phyloP scores from a whole-genome alignment of 2,888 invertebrate species.

The Boloria euphrosyne region DNA sequence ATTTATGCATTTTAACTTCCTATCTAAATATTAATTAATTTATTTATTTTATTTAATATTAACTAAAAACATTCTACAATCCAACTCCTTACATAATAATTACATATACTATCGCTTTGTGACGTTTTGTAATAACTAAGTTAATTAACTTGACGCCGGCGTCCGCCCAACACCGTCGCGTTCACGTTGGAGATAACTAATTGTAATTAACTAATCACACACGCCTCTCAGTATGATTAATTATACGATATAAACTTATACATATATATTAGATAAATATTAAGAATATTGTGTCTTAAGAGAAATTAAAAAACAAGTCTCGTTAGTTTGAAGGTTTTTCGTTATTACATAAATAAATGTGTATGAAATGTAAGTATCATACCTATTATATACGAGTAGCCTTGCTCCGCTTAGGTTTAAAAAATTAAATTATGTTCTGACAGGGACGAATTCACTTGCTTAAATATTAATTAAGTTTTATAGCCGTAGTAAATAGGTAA shows the following conservation, averaged over 20 bases:
- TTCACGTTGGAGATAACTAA: constrained; percentile 41
- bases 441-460: too few relatives aligned
- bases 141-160: constrained; percentile 59
- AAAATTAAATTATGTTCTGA: too few relatives aligned
- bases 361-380: not conserved
- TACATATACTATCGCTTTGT: constrained; percentile 31
- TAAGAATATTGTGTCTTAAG: not conserved
- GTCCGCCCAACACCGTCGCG: constrained; percentile 39
- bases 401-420: too few relatives aligned
- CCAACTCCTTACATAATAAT: constrained; percentile 9
- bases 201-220: constrained; percentile 46
- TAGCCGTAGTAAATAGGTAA: too few relatives aligned
- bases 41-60: too few relatives aligned
- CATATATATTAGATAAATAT: constrained; percentile 4
- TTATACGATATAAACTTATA: constrained; percentile 28
- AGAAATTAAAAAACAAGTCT: not conserved
- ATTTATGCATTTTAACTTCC: not conserved
- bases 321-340: not conserved
- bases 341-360: not conserved
- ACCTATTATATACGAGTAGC: too few relatives aligned
- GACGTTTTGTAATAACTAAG: constrained; percentile 57
- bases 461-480: too few relatives aligned
- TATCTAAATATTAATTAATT: not conserved
- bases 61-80: constrained; percentile 1
- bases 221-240: constrained; percentile 38